phyloP scores from a whole-genome alignment of 2,888 invertebrate species.

The Sclerodermus sp. region DNA sequence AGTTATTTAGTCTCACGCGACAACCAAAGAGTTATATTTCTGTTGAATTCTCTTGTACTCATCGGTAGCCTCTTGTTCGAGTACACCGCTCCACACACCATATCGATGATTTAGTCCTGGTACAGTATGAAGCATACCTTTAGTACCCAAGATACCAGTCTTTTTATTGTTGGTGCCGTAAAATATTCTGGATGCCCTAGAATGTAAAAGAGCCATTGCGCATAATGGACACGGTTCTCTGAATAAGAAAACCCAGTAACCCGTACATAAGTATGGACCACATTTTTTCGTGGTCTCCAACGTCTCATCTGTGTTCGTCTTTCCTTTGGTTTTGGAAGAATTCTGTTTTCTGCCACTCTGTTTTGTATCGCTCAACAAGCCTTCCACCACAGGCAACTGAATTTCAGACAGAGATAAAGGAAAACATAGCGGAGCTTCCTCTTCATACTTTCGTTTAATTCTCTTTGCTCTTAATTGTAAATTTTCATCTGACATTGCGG shows the following conservation, averaged over 20 bases:
- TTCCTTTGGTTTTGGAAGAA: neutral
- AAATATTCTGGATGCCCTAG: conserved; percentile 81
- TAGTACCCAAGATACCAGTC: conserved; percentile 73
- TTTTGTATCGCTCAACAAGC: conserved; percentile 9
- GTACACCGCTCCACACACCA: conserved; percentile 76
- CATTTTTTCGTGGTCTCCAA: conserved; percentile 51
- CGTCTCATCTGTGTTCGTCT: neutral
- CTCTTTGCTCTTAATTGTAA: neutral
- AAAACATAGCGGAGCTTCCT: conserved; percentile 36
- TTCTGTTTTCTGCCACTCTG: conserved; percentile 21
- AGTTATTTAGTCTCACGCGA: no score
- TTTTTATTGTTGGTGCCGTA: conserved; percentile 63
- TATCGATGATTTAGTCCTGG: conserved; percentile 87
- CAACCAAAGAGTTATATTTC: conserved; percentile 11
- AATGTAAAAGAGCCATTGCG: conserved; percentile 92
- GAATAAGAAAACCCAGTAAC: conserved; percentile 80
- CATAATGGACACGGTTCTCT: conserved; percentile 94
- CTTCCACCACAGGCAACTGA: conserved; percentile 21
- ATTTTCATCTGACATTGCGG: neutral
- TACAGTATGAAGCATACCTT: conserved; percentile 75
- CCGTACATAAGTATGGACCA: conserved; percentile 83
- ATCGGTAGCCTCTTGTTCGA: conserved; percentile 55
- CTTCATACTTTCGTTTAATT: conserved; percentile 35
- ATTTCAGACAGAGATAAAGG: conserved; percentile 31
- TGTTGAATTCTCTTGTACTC: conserved; percentile 21